These are phyloP conservation scores for Ellobius talpinus DNA, from an alignment of 2,113 vertebrate species.

Conservation along the genomic window DNA sequence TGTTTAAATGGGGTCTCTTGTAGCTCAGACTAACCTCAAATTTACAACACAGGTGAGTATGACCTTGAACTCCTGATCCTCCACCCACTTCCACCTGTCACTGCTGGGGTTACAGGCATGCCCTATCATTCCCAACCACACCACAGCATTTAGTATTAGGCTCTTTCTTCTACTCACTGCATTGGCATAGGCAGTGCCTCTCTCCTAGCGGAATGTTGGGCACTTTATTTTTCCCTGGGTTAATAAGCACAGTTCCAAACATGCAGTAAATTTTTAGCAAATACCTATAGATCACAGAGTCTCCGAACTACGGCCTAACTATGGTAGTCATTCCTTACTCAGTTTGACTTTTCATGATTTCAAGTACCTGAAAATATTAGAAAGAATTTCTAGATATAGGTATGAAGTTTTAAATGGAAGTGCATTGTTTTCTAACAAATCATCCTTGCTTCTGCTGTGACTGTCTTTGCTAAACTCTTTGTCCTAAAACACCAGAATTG, in stretches of 20 bases:
- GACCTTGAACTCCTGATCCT: not conserved
- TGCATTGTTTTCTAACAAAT: not conserved
- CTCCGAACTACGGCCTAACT: not conserved
- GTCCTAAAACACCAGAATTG: not conserved
- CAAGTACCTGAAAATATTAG: not conserved
- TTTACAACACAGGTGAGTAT: too few species aligned
- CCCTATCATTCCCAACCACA: not conserved
- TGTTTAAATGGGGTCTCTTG: not conserved
- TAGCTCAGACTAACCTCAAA: not conserved
- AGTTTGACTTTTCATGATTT: not conserved
- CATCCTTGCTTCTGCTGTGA: not conserved
- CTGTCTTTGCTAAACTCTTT: not conserved
- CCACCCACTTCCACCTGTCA: not conserved
- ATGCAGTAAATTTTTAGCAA: not conserved
- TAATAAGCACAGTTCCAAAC: not conserved
- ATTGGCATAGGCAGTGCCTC: not conserved
- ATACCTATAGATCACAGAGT: not conserved
- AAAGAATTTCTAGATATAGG: constrained; percentile 27
- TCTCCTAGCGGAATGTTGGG: not conserved
- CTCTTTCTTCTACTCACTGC: constrained; percentile 5
- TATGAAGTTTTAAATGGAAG: not conserved
- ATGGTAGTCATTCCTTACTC: not conserved
- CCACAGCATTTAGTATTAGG: not conserved
- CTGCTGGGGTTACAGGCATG: not conserved
- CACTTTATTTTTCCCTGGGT: not conserved